Base-by-base conservation (phyloP, 2,888 invertebrate species). In the Diarsia brunnea region DNA sequence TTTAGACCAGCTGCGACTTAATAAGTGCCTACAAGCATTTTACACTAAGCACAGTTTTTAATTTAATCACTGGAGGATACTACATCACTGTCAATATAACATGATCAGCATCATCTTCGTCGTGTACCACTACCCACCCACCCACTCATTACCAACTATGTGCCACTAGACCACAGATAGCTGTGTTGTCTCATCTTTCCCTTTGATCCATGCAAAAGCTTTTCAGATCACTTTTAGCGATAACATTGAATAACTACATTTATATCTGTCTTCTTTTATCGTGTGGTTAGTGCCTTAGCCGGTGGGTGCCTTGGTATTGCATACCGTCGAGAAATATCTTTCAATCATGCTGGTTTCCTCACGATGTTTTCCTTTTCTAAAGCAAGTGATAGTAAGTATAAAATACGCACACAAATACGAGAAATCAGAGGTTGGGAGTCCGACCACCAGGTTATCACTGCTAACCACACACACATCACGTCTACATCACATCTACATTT, bases 1-100 rank as follows among this genome's bases (percentile, higher is more conserved):
- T 58, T 24, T 78, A 43, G 14, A 69, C 7, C 58, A 78, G 58
- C 78, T 73, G 73, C 7, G 43, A 19, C 14, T n/a, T n/a, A 61
- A n/a, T 38, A 61, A 38, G n/a, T 38, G 38, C 38, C 4, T 0
- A 43, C 12, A 7, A 43, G 10, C 1, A 31, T 60, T 79, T 69
- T 58, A 19, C 14, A n/a, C 14, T 8, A 58, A 58, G 14, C 19
- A 21, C 27, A 21, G 24, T 1, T 1, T 1, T 1, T 74, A 67
- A 77, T 68, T 43, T 43, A n/a, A 27, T 78, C 11, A 53, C 38
- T 21, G 38, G 14, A 21, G 21, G 45, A 24, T 53, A 27, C 31
- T 76, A 24, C 12, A 19, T 76, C 55, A 67, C 27, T 38, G 45
- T 53, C 74, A 78, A 43, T 73, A 55, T 24, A 3, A 43, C 43